These are phyloP conservation scores for Aphidius ervi DNA, from an alignment of 1,140 invertebrate genomes.

Conservation along the genomic window DNA sequence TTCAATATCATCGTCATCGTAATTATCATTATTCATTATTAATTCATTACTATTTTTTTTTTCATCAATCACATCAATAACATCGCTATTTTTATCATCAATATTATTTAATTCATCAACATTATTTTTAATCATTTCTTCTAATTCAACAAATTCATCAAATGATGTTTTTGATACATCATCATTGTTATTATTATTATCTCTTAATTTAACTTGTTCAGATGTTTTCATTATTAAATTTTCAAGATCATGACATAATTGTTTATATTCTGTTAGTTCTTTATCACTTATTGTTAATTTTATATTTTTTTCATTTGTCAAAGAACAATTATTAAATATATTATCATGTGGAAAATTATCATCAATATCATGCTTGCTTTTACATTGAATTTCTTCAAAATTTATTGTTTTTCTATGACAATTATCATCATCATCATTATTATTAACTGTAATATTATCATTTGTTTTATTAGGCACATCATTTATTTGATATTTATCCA, in stretches of 20 bases:
- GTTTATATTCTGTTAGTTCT: slow-evolving; percentile 30
- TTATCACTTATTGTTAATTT: slow-evolving; percentile 23
- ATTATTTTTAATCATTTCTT: slow-evolving; percentile 15
- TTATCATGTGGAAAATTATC: neutral
- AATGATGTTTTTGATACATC: slow-evolving; percentile 19
- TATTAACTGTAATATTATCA: neutral
- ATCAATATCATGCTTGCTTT: neutral
- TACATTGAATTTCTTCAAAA: slow-evolving; percentile 15
- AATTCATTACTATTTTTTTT: too few species aligned
- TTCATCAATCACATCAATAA: too few species aligned
- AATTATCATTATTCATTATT: too few species aligned
- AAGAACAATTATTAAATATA: neutral
- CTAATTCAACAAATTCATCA: slow-evolving; percentile 22
- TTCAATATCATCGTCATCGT: too few species aligned
- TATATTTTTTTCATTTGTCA: slow-evolving; percentile 8
- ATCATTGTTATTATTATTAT: neutral
- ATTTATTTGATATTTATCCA: slow-evolving; percentile 21
- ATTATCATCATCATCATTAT: too few species aligned
- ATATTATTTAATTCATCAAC: neutral
- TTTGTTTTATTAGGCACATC: slow-evolving; percentile 14
- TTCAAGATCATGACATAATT: slow-evolving; percentile 33
- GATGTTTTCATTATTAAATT: slow-evolving; percentile 28
- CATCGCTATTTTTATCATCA: too few species aligned
- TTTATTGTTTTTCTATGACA: slow-evolving; percentile 15
- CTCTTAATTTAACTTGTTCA: slow-evolving; percentile 15